phyloP scores from a whole-genome alignment of 2,888 invertebrate genomes.

The Mayetiola destructor region DNA sequence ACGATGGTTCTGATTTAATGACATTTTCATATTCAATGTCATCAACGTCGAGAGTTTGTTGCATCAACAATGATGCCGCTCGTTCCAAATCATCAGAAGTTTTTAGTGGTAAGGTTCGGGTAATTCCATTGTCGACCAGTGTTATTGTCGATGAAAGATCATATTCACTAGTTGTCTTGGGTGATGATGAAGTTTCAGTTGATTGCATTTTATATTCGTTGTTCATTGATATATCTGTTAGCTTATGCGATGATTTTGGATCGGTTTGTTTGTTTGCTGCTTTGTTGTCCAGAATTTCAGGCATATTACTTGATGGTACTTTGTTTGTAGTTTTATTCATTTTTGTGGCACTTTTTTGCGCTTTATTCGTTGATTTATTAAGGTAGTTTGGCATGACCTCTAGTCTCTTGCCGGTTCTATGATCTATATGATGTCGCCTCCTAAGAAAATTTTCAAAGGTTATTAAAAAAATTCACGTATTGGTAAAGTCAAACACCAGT shows the following conservation, averaged over 20 bases:
- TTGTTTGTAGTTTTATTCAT: background rate
- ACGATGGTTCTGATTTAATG: background rate
- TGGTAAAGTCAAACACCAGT: too few species aligned
- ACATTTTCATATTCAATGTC: background rate
- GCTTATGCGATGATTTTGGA: background rate
- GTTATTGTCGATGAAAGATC: background rate
- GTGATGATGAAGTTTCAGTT: background rate
- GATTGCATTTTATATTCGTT: too few species aligned
- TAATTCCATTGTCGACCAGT: too few species aligned
- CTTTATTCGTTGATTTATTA: constrained; percentile 21
- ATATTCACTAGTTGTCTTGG: background rate
- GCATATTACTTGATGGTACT: background rate
- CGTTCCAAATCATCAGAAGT: constrained; percentile 15
- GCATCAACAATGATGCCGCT: constrained; percentile 23
- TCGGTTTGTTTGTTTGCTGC: background rate
- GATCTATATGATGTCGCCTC: constrained; percentile 41
- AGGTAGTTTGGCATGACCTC: constrained; percentile 34
- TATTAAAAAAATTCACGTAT: too few species aligned
- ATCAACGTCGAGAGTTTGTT: constrained; percentile 34
- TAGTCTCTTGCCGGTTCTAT: constrained; percentile 33
- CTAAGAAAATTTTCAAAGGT: too few species aligned
- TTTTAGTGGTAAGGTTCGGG: constrained; percentile 13
- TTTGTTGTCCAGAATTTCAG: background rate
- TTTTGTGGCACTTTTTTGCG: background rate
- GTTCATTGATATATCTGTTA: too few species aligned